Evolutionary conservation across 1,140 invertebrate species (phyloP), one percentile per base, ranked within the genome.

Genomic region (Oppia nitens): DNA sequence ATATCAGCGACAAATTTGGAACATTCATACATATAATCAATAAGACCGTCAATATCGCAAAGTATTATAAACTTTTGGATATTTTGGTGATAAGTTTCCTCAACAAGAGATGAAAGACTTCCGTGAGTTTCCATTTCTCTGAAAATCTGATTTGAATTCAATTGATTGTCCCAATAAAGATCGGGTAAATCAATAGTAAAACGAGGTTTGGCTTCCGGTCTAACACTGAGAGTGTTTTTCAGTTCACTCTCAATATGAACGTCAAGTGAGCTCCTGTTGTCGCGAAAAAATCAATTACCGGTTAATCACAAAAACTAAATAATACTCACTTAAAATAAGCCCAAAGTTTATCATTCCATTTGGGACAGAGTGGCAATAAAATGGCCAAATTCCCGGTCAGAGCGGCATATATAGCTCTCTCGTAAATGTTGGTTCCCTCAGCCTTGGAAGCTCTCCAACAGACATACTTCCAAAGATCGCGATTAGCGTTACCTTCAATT

Each of bases 321-420:
- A n/a, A n/a, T n/a, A 50, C 49, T 53, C 9, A 53, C 52, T 60
- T 60, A 25, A 62, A 57, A 53, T 53, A 50, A 11, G 87, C 85
- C 91, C 91, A 96, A 12, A 95, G 70, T 56, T 83, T 75, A 72
- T 97, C 92, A 68, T 87, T 81, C 90, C 90, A 95, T 17, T 79
- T 81, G 11, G 75, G 73, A 61, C 87, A 84, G 0, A 84, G 77
- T 4, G 82, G 74, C 11, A 92, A 68, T 9, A 92, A 67, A 14
- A 82, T 78, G 21, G 79, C 72, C 24, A 93, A 68, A 70, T 92
- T 83, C 0, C 91, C 91, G 74, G 87, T 90, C 20, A 91, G 77
- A 57, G 81, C 78, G 2, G 81, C 85, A 61, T 85, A 80, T 26
- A 85, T 79, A 11, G 76, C 77, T 62, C 72, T 69, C 64, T 78